Percentiles rank a stretch among this genome's conserved stretches.
These are phyloP conservation scores for Silurus meridionalis DNA, from an alignment of 2,113 vertebrate genomes.

Conservation along the genomic window DNA sequence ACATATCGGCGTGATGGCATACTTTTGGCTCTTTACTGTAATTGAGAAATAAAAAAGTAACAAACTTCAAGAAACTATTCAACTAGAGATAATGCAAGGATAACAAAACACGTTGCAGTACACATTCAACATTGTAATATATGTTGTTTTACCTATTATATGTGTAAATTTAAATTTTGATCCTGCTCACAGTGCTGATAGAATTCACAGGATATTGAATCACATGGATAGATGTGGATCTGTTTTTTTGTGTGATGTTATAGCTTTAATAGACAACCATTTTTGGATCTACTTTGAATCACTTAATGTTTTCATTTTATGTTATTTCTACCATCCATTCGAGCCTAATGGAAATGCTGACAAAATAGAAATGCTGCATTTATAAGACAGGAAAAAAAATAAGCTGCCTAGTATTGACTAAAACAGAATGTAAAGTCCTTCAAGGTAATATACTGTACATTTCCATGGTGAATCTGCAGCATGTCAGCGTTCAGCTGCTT, in stretches of 20 bases:
- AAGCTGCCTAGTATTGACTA: neutral
- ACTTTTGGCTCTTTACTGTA: neutral
- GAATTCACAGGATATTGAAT: neutral
- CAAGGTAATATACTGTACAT: conserved; percentile 8
- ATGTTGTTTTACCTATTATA: neutral
- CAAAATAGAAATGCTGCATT: conserved; percentile 10
- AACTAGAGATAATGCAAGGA: too few species aligned
- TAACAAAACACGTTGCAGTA: neutral
- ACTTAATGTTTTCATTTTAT: neutral
- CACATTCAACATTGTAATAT: neutral
- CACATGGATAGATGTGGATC: neutral
- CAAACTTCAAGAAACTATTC: too few species aligned
- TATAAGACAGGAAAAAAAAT: neutral
- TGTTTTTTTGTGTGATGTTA: too few species aligned
- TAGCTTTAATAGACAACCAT: neutral
- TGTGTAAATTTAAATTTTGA: neutral
- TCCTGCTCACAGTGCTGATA: neutral
- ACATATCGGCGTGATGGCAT: neutral
- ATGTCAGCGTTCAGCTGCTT: conserved; percentile 28
- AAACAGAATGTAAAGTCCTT: conserved; percentile 19
- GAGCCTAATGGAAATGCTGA: neutral
- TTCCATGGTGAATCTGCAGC: conserved; percentile 21
- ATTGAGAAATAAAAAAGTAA: neutral
- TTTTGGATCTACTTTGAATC: neutral
- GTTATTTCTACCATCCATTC: neutral